Evolutionary conservation across 2,797 vertebrate genomes (phyloP), one percentile per base, ranked within the genome.

Genomic region (Pteronotus mesoamericanus): DNA sequence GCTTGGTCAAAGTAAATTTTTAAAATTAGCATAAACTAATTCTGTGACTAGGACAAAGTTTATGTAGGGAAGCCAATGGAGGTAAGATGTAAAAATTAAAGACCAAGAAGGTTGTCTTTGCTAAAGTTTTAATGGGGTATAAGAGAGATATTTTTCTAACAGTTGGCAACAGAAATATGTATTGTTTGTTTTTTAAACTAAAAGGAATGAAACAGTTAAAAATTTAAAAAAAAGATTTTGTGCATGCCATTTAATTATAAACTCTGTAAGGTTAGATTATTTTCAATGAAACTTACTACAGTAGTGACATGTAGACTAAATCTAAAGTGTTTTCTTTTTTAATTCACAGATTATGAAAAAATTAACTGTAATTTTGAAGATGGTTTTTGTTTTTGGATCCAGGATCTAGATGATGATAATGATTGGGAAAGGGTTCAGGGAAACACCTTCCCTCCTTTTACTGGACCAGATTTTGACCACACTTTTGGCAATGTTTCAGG

Each of bases 341-440:
- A 94, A 82, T 97, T 97, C 79, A 97, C 95, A 98, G 98, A 97
- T 97, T 95, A 92, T 97, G 98, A 98, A 91, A 99, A 98, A 98
- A 96, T 99, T 75, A 98, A 96, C 39, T 99, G 99, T 94, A 97
- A 98, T 74, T 99, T 99, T 98, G 99, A 99, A 98, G 98, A 98
- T 0, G 98, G 99, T 1, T 98, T 99, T 98, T 99, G 99, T 98
- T 99, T 99, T 94, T 99, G 99, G 99, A 98, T 98, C 94, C 99
- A 99, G 96, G 98, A 98, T 72, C 96, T 98, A n/a, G 94, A 98
- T 1, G 98, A 98, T 53, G 97, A 99, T 32, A 98, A 97, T 5
- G 97, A 99, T 55, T 99, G 99, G 99, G 97, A 98, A 29, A 98
- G 99, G 97, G 53, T 92, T 83, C 97, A 93, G 14, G 98, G 99